Conservation (phyloP, 2,888 invertebrate species). For the Plutella xylostella region DNA sequence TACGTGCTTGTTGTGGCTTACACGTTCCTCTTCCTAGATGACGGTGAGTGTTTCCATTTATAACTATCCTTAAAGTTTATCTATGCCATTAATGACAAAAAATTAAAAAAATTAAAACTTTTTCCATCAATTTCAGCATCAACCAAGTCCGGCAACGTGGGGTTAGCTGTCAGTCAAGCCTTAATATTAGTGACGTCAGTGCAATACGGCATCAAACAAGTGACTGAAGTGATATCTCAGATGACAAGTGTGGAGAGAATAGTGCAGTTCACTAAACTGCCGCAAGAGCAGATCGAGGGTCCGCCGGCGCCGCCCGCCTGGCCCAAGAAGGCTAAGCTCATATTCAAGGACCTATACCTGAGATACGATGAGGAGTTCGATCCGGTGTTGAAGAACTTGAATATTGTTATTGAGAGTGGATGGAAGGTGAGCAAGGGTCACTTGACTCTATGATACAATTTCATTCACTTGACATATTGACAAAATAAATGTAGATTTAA, state of each 20-base stretch:
- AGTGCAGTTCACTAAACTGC: constrained; percentile 76
- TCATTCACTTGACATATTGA: too few species aligned
- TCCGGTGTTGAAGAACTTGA: constrained; percentile 80
- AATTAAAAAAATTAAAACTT: too few species aligned
- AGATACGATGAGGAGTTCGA: constrained; percentile 73
- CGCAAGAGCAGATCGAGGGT: constrained; percentile 58
- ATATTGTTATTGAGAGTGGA: constrained; percentile 74
- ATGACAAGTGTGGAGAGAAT: constrained; percentile 81
- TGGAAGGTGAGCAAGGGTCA: constrained; percentile 78
- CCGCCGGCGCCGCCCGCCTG: constrained; percentile 69
- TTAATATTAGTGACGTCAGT: constrained; percentile 83
- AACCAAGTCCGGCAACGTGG: constrained; percentile 75
- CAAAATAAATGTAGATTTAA: too few species aligned
- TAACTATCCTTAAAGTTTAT: too few species aligned
- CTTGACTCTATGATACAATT: too few species aligned
- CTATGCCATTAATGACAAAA: too few species aligned
- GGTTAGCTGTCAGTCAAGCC: constrained; percentile 78
- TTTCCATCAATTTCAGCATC: too few species aligned
- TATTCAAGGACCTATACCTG: constrained; percentile 73
- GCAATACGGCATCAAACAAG: constrained; percentile 81
- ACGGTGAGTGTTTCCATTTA: too few species aligned
- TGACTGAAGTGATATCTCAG: constrained; percentile 75
- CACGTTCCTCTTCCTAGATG: constrained; percentile 71
- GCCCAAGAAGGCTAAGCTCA: constrained; percentile 76
- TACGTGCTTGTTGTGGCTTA: constrained; percentile 73